phyloP scores from a whole-genome alignment of 2,888 invertebrate species.

The Drosophila putrida region DNA sequence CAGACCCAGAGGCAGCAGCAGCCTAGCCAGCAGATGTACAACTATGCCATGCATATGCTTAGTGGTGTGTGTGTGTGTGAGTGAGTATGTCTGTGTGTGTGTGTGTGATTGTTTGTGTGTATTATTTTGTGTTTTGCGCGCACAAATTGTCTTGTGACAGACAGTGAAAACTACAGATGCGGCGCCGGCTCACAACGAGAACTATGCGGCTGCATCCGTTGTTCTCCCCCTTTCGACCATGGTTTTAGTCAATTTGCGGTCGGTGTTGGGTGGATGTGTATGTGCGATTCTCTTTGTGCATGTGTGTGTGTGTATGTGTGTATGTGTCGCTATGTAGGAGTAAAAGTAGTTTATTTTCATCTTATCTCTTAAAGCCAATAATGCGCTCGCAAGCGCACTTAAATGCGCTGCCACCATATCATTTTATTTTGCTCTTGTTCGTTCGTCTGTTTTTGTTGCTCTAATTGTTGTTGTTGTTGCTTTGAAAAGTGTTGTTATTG shows the following conservation, averaged over 20 bases:
- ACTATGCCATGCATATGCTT: constrained; percentile 76
- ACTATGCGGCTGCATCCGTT: constrained; percentile 43
- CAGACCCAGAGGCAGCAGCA: constrained; percentile 54
- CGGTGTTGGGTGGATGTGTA: constrained; percentile 35
- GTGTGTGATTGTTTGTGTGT: constrained; percentile 55
- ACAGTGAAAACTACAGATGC: constrained; percentile 77
- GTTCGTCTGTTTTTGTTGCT: constrained; percentile 22
- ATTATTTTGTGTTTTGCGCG: constrained; percentile 81
- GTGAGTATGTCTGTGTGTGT: constrained; percentile 10
- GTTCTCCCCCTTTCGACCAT: constrained; percentile 13
- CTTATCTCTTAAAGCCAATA: constrained; percentile 82
- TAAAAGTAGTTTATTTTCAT: constrained; percentile 81
- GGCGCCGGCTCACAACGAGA: constrained; percentile 61
- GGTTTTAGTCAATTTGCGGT: constrained; percentile 81
- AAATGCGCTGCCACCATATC: constrained; percentile 70
- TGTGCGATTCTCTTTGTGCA: constrained; percentile 20
- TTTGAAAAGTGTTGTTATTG: constrained; percentile 22
- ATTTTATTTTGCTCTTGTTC: constrained; percentile 35
- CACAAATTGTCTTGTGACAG: constrained; percentile 82
- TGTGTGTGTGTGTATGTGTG: constrained; percentile 21
- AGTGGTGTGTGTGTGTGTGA: constrained; percentile 43
- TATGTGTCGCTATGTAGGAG: constrained; percentile 22
- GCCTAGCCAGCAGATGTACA: constrained; percentile 73
- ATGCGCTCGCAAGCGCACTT: constrained; percentile 78
- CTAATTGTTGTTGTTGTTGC: constrained; percentile 12